phyloP scores from a whole-genome alignment of 1,140 invertebrate species.

The Eriosoma lanigerum region DNA sequence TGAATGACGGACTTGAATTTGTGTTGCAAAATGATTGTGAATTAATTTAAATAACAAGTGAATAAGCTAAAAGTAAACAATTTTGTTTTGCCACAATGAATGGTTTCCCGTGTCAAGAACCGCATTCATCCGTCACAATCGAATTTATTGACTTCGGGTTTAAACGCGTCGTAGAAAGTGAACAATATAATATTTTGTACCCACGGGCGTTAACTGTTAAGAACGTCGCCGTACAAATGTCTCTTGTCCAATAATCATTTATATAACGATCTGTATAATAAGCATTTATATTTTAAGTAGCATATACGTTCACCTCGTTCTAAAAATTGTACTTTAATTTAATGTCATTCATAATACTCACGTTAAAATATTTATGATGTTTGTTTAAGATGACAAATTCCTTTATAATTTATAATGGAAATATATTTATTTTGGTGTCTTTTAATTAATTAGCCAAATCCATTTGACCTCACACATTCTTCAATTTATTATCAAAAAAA shows the following conservation, averaged over 20 bases:
- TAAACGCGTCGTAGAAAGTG: neutral
- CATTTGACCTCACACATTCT: neutral
- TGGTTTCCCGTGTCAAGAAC: neutral
- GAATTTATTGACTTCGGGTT: neutral
- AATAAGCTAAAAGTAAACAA: too few species aligned
- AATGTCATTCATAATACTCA: too few species aligned
- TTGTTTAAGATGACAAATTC: neutral
- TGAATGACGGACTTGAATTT: too few species aligned
- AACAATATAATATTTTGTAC: neutral
- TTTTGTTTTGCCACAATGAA: neutral
- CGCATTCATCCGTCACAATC: conserved; percentile 3
- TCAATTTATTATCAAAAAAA: conserved; percentile 25
- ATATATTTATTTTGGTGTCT: neutral
- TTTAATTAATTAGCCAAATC: neutral
- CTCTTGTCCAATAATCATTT: neutral
- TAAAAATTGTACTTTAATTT: neutral
- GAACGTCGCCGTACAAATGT: neutral
- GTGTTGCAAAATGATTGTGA: too few species aligned
- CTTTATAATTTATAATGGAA: neutral
- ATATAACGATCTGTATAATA: neutral
- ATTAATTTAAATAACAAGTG: too few species aligned
- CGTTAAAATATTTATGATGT: neutral
- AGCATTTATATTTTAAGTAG: neutral
- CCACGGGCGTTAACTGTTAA: neutral
- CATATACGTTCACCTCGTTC: neutral